These are phyloP conservation scores for Tribolium castaneum DNA, from an alignment of 1,140 invertebrate species.

Conservation along the genomic window DNA sequence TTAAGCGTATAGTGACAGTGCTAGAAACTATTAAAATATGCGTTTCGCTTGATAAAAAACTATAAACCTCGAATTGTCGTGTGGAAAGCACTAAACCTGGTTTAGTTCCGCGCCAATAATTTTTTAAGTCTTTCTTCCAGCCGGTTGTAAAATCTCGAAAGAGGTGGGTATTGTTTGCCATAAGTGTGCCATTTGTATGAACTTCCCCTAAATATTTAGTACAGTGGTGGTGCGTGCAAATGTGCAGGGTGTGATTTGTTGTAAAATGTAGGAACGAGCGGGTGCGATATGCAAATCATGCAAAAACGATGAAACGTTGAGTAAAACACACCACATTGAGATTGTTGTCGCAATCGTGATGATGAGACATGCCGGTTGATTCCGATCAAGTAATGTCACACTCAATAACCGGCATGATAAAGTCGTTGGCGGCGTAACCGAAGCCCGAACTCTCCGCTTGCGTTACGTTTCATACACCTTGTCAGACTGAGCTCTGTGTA, in stretches of 20 bases:
- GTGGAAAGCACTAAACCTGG: not conserved
- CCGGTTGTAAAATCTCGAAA: not conserved
- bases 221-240: constrained; percentile 14
- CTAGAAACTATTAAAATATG: no score
- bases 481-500: constrained; percentile 41
- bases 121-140: not conserved
- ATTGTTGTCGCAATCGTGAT: constrained; percentile 38
- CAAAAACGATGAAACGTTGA: not conserved
- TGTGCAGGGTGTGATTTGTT: constrained; percentile 14
- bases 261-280: constrained; percentile 1
- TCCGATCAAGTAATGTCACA: constrained; percentile 39
- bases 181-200: no score
- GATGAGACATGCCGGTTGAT: constrained; percentile 38
- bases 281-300: constrained; percentile 15
- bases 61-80: not conserved
- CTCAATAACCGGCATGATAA: constrained; percentile 40
- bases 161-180: not conserved
- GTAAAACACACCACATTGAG: constrained; percentile 37
- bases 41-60: not conserved
- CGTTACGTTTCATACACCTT: constrained; percentile 43
- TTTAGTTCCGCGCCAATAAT: not conserved
- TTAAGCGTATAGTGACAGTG: no score
- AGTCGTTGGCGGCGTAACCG: constrained; percentile 21
- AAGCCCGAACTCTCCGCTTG: constrained; percentile 17
- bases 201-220: not conserved